These are phyloP conservation scores for Tetramorium bicarinatum DNA, from an alignment of 2,888 invertebrate genomes.

Conservation along the genomic window DNA sequence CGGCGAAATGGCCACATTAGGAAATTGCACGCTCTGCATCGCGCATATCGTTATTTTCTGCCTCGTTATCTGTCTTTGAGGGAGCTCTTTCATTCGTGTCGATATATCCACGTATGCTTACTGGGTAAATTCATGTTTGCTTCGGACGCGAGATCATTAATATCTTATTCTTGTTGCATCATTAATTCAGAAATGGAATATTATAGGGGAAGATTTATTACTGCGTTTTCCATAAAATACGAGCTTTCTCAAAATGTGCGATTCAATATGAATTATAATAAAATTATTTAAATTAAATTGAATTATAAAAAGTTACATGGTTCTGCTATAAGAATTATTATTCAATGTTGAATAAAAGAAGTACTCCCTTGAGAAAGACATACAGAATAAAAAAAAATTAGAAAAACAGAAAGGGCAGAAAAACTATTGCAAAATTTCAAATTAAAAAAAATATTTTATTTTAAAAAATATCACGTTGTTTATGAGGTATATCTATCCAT, in stretches of 20 bases:
- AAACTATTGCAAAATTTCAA: background rate
- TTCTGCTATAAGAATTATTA: background rate
- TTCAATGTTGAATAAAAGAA: background rate
- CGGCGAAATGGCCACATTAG: constrained; percentile 55
- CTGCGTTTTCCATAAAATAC: background rate
- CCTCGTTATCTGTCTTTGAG: constrained; percentile 55
- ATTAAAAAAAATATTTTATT: background rate
- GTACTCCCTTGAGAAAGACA: background rate
- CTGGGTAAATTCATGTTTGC: background rate
- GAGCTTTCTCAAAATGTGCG: background rate
- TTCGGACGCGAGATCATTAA: constrained; percentile 35
- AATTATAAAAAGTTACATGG: background rate
- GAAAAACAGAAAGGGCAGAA: background rate
- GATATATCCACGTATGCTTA: constrained; percentile 13
- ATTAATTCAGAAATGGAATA: constrained; percentile 29
- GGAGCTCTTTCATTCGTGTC: constrained; percentile 38
- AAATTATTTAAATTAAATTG: background rate
- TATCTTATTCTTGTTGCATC: constrained; percentile 27
- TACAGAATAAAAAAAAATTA: background rate
- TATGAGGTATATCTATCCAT: background rate
- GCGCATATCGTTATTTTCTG: constrained; percentile 47
- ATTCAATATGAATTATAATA: constrained; percentile 10
- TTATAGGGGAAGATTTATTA: constrained; percentile 3
- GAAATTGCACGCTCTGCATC: constrained; percentile 55
- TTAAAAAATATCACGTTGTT: background rate